Evolutionary conservation across 2,797 vertebrate genomes (phyloP).

Genomic region (Uromys caudimaculatus): DNA sequence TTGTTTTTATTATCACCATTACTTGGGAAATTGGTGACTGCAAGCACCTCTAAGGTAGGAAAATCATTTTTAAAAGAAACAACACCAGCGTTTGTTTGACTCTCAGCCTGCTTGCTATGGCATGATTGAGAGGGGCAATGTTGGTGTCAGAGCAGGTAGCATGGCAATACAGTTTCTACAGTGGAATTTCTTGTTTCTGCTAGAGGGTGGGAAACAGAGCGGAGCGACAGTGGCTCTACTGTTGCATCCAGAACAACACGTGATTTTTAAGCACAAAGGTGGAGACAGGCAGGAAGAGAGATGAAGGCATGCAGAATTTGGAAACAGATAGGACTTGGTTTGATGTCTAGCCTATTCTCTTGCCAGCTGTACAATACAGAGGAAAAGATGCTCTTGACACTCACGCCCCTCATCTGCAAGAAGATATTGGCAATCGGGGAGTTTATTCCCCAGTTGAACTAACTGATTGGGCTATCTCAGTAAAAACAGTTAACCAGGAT

Average conservation of each 20-base stretch:
- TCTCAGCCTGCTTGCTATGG: not conserved
- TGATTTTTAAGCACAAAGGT: not conserved
- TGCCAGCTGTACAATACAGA: not conserved
- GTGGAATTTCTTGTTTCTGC: conserved; percentile 64
- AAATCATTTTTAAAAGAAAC: conserved; percentile 45
- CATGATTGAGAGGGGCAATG: conserved; percentile 36
- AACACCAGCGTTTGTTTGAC: not conserved
- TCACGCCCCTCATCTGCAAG: not conserved
- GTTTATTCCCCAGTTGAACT: not conserved
- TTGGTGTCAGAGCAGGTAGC: not conserved
- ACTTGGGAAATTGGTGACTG: conserved; percentile 28
- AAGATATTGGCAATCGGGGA: not conserved
- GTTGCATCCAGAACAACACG: not conserved
- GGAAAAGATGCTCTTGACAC: not conserved
- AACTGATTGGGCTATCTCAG: not conserved
- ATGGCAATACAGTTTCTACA: conserved; percentile 26
- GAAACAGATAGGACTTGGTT: not conserved
- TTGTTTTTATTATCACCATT: conserved; percentile 30
- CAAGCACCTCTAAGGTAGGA: conserved; percentile 42
- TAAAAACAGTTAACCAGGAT: not conserved
- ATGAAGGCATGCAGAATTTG: not conserved
- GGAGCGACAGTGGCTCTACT: not conserved
- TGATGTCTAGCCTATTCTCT: not conserved
- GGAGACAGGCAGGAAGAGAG: not conserved
- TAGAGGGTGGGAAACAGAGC: conserved; percentile 21